These are phyloP conservation scores for Rhogogaster chlorosoma DNA, from an alignment of 2,888 invertebrate genomes.

Conservation along the genomic window DNA sequence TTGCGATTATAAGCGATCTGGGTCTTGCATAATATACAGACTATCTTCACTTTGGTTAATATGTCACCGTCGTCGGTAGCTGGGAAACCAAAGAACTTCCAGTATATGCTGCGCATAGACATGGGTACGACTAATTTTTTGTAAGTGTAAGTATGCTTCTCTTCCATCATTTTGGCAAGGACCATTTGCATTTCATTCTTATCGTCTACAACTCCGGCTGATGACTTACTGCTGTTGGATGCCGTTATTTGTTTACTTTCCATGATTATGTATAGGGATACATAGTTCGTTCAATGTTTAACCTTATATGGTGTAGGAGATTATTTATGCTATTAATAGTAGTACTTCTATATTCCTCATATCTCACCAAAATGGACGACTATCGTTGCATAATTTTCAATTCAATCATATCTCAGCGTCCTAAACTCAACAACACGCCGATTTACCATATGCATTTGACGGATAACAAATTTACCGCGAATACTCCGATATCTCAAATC, in stretches of 20 bases:
- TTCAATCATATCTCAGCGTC: not conserved
- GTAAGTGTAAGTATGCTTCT: slow-evolving; percentile 76
- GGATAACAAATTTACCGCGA: slow-evolving; percentile 69
- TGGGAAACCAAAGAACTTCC: slow-evolving; percentile 80
- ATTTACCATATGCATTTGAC: slow-evolving; percentile 49
- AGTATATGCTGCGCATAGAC: slow-evolving; percentile 79
- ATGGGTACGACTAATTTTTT: slow-evolving; percentile 78
- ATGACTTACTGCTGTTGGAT: slow-evolving; percentile 50
- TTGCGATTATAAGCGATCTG: slow-evolving; percentile 79
- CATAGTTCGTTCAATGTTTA: slow-evolving; percentile 48
- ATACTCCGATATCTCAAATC: slow-evolving; percentile 67
- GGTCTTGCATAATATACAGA: slow-evolving; percentile 78
- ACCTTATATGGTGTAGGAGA: slow-evolving; percentile 7
- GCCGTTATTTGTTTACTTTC: slow-evolving; percentile 55
- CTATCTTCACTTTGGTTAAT: slow-evolving; percentile 77
- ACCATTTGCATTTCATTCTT: slow-evolving; percentile 61
- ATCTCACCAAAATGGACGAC: slow-evolving; percentile 64
- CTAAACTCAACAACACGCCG: not conserved
- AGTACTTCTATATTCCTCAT: slow-evolving; percentile 53
- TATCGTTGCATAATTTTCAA: slow-evolving; percentile 61
- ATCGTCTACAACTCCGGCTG: slow-evolving; percentile 55
- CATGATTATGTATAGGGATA: slow-evolving; percentile 52
- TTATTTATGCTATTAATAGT: slow-evolving; percentile 50
- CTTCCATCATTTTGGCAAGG: slow-evolving; percentile 74
- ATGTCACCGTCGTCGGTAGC: slow-evolving; percentile 78